Evolutionary conservation across 1,140 invertebrate species (phyloP), one percentile per base, ranked within the genome.

Genomic region (Lutraria rhynchaena): DNA sequence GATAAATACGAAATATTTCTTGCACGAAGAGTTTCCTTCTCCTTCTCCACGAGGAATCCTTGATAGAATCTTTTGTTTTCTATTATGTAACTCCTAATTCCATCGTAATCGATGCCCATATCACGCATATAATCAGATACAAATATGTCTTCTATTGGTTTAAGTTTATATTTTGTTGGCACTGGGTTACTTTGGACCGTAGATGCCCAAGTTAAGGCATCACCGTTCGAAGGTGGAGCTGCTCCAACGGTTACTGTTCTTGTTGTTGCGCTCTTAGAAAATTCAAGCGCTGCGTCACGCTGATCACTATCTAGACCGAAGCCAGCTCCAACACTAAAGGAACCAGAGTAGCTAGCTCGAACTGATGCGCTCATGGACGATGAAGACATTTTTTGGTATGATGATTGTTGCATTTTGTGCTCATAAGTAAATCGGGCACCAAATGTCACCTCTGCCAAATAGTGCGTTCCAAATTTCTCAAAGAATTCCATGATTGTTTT

Each of bases 141-240:
- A n/a, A n/a, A n/a, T n/a, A n/a, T n/a, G n/a, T n/a, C n/a, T 24
- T 65, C 61, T n/a, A 65, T 51, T 17, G 65, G 22, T 27, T 70
- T 31, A 7, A 70, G n/a, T 27, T 49, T 46, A 53, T 70, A 70
- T 15, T 46, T 4, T 7, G 46, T 3, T 4, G 70, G 70, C 7
- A 73, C 53, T 22, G 70, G 70, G n/a, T 55, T 37, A 13, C n/a
- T 27, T 24, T 55, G 27, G 1, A 73, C 70, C 3, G 17, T 33
- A 44, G 70, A 55, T 3, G 70, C 70, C 70, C 70, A 73, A 27
- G 49, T 58, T 22, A 57, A 31, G 15, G 70, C 70, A 41, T 73
- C 37, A 1, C 70, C 70, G 24, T 58, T 58, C 19, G 27, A n/a
- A n/a, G n/a, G n/a, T n/a, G n/a, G n/a, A n/a, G n/a, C n/a, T n/a